Evolutionary conservation across 1,140 invertebrate genomes (phyloP).

Genomic region (Pollicipes pollicipes): DNA sequence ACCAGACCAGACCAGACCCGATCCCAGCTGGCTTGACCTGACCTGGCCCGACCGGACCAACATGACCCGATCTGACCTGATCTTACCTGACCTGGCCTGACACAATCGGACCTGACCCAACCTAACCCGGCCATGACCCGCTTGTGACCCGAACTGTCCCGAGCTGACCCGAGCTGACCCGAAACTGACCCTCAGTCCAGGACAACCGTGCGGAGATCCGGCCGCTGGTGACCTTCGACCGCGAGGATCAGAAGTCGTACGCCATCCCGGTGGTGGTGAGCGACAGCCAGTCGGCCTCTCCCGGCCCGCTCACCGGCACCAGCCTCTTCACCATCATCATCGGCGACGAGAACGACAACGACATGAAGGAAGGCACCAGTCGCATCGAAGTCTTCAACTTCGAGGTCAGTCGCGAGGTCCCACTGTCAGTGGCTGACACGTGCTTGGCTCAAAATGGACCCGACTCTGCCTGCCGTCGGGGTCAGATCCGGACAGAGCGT

Average conservation of each 20-base stretch:
- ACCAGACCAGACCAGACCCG: no score
- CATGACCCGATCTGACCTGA: neutral
- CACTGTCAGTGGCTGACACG: no score
- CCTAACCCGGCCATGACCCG: no score
- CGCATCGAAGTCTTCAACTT: conserved; percentile 27
- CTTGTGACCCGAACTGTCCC: neutral
- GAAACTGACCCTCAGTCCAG: neutral
- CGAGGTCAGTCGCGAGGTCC: conserved; percentile 5
- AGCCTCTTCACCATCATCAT: conserved; percentile 92
- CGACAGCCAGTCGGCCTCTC: conserved; percentile 43
- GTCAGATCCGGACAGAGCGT: no score
- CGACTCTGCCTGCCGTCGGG: no score
- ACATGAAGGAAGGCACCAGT: conserved; percentile 33
- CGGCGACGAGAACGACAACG: conserved; percentile 80
- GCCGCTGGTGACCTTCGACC: conserved; percentile 44
- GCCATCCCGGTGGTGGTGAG: conserved; percentile 82
- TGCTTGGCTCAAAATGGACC: no score
- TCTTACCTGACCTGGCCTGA: neutral
- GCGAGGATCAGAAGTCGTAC: conserved; percentile 87
- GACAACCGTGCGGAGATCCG: conserved; percentile 13
- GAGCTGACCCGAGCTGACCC: neutral
- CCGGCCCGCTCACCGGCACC: conserved; percentile 23
- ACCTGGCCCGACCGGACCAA: neutral
- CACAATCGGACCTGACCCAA: no score
- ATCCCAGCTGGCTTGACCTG: no score